Evolutionary conservation across 2,113 vertebrate species (phyloP).

Genomic region (Myxocyprinus asiaticus): DNA sequence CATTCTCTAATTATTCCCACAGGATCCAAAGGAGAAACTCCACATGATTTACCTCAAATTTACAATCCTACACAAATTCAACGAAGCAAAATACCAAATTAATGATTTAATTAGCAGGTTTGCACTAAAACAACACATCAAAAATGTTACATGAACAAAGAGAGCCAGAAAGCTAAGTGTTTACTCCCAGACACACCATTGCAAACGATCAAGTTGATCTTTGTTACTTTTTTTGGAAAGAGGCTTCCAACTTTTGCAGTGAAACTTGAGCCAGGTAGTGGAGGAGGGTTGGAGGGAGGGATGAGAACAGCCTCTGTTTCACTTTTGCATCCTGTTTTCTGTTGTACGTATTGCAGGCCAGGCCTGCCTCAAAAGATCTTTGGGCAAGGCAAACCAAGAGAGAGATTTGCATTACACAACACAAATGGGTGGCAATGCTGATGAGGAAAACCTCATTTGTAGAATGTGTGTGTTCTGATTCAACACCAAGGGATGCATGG

Average conservation of each 20-base stretch:
- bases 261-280: constrained; percentile 51
- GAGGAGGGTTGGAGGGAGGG: constrained; percentile 29
- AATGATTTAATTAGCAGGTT: constrained; percentile 35
- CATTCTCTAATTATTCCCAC: constrained; percentile 46
- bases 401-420: constrained; percentile 55
- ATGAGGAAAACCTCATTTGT: constrained; percentile 17
- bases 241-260: constrained; percentile 64
- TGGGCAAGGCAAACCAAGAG: constrained; percentile 13
- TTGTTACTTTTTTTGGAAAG: constrained; percentile 64
- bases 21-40: constrained; percentile 41
- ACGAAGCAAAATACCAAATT: constrained; percentile 21
- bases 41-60: constrained; percentile 12
- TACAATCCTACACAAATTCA: constrained; percentile 27
- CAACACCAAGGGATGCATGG: background rate
- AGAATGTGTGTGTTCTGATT: constrained; percentile 7
- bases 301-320: constrained; percentile 41
- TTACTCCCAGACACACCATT: constrained; percentile 55
- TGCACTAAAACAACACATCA: background rate
- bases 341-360: constrained; percentile 51
- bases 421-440: constrained; percentile 35
- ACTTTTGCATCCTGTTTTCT: constrained; percentile 47
- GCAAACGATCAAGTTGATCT: constrained; percentile 63
- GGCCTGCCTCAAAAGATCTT: constrained; percentile 49
- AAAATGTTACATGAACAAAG: constrained; percentile 17
- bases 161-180: background rate